Evolutionary conservation across 2,888 invertebrate genomes (phyloP).

Genomic region (Orchesellides sinensis): DNA sequence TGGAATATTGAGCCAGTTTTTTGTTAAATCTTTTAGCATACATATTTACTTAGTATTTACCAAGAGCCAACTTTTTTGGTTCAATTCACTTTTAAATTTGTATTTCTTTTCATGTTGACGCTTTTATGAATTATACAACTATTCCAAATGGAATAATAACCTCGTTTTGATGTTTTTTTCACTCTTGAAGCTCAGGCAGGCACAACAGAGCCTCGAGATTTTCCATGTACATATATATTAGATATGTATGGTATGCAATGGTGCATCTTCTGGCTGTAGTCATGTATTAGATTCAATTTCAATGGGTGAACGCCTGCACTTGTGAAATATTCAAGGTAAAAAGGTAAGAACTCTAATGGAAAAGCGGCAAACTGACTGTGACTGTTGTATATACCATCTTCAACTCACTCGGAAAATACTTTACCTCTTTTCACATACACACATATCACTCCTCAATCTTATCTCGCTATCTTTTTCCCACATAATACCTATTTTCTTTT

Average conservation of each 20-base stretch:
- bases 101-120: slow-evolving; percentile 9
- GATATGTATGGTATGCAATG: too few species aligned
- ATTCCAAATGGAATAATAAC: not conserved
- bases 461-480: not conserved
- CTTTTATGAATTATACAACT: slow-evolving; percentile 14
- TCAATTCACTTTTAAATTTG: not conserved
- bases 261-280: too few species aligned
- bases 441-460: not conserved
- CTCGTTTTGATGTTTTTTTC: not conserved
- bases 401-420: too few species aligned
- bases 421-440: slow-evolving; percentile 1
- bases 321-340: not conserved
- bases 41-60: too few species aligned
- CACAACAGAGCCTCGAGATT: too few species aligned
- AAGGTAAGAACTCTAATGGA: too few species aligned
- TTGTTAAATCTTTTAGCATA: too few species aligned
- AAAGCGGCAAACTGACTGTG: not conserved
- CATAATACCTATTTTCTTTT: too few species aligned
- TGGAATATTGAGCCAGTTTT: too few species aligned
- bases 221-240: too few species aligned
- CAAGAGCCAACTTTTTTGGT: too few species aligned
- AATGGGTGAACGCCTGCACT: slow-evolving; percentile 34
- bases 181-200: not conserved
- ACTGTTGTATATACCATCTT: not conserved
- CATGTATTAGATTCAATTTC: not conserved